Evolutionary conservation across 2,888 invertebrate species (phyloP).

Genomic region (Melikaiella ostensackeni): DNA sequence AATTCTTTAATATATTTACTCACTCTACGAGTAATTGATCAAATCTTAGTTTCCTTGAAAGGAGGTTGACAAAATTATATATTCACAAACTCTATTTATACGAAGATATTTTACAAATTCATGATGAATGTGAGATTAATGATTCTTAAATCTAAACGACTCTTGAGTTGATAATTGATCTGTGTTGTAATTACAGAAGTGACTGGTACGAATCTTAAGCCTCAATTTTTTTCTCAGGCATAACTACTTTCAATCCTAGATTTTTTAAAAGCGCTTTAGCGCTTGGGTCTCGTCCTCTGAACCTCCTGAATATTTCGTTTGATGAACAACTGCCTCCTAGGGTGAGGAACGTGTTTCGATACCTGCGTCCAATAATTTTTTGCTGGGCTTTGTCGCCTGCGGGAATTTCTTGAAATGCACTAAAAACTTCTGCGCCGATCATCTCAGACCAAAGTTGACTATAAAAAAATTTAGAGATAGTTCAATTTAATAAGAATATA

Average conservation of each 20-base stretch:
- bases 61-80: neutral
- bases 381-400: constrained; percentile 79
- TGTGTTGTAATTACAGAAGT: neutral
- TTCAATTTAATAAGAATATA: constrained; percentile 9
- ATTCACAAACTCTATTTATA: neutral
- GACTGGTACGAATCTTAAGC: neutral
- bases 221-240: constrained; percentile 6
- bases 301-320: constrained; percentile 91
- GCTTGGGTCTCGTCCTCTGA: constrained; percentile 94
- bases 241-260: constrained; percentile 74
- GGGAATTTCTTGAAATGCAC: constrained; percentile 86
- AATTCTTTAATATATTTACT: neutral
- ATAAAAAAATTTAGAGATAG: constrained; percentile 40
- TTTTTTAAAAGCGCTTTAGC: constrained; percentile 87
- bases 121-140: neutral
- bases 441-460: constrained; percentile 91
- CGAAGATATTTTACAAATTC: neutral
- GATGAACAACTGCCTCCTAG: constrained; percentile 90
- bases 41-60: neutral
- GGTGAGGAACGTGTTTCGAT: constrained; percentile 89
- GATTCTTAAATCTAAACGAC: neutral
- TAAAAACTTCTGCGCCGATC: constrained; percentile 93
- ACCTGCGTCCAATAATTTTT: constrained; percentile 83
- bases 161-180: neutral
- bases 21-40: neutral